Base-by-base conservation (phyloP, 1,140 invertebrate genomes). In the Amyelois transitella region DNA sequence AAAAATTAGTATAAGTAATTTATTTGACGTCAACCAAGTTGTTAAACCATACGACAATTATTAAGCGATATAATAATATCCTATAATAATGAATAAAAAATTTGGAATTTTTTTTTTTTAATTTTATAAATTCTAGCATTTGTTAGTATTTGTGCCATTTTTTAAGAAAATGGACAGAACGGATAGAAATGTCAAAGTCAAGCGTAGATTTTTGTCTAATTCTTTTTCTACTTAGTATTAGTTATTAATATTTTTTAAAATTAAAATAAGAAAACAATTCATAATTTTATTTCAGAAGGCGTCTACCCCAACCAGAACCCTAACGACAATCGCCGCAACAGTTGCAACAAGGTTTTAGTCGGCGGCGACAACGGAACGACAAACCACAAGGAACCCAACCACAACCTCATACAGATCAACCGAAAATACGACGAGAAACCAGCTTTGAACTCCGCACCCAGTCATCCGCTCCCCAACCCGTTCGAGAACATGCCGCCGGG, bases 341-440 rank as follows among this genome's bases (percentile, higher is more conserved):
- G 72, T 28, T 84, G 81, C 64, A 85, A 88, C 62, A 86, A 86
- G 62, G 85, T 88, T 0, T 32, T 88, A 10, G 85, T 88, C 1
- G 85, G 85, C 7, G 85, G 82, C 1, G 72, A 83, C 38, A 76
- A 80, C 18, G 76, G 70, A 1, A 76, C 71, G 32, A 60, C 53
- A 0, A 70, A 64, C 21, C 69, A 70, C 17, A 67, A 61, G 1
- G 75, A 77, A 1, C 57, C 66, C 3, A 76, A 66, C 52, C 61
- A 71, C 43, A 82, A 78, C 51, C 56, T 73, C 10, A 69, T 77
- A 60, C 70, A 66, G 38, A 75, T 80, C 14, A 78, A 80, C 50
- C 75, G 62, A 4, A 38, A 18, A 18, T 21, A 60, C 24, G 28
- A 45, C 51, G 44, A 60, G 0, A 67, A 72, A 38, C 32, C 1